Base-by-base conservation (phyloP, 2,888 invertebrate genomes). In the Diloba caeruleocephala region DNA sequence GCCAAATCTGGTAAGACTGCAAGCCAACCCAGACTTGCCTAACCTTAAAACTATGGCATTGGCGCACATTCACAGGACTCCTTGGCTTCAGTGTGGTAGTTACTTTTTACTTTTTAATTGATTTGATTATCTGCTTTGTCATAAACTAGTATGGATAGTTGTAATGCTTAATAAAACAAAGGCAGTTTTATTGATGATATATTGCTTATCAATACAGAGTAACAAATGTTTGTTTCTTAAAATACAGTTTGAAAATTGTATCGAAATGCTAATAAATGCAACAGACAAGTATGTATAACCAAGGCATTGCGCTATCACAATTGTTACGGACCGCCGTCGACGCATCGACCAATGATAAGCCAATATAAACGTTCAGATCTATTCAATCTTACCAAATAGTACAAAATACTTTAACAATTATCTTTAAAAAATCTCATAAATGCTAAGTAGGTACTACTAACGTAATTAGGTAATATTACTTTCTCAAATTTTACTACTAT, bases 251-350 rank as follows among this genome's bases (percentile, higher is more conserved):
- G 87, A 88, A 83, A n/a, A 84, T 83, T 82, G 77, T 82, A 81
- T 85, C 80, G 82, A 93, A 92, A 93, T 92, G 92, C 93, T 92
- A 90, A 84, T 93, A 93, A 93, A 93, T 93, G 93, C 93, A 92
- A 90, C 82, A 81, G 84, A 88, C 81, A 87, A 83, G 84, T 83
- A 79, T 79, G 75, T 78, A 79, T 78, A 81, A 85, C 75, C 80
- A 82, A 89, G 87, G 87, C 82, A 87, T 88, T 85, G 91, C 91
- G 90, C 92, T 92, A 89, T 91, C 92, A 92, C 92, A 89, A 84
- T 81, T 76, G 70, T 71, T 71, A 76, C 70, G 72, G 74, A 74
- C 70, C 70, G 53, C 74, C 72, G 68, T 74, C 73, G 73, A 74
- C 63, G 61, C 62, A 80, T 77, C 62, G 56, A 72, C 64, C 36